Base-by-base conservation (phyloP, 2,888 invertebrate genomes). In the Eupithecia vulgata region DNA sequence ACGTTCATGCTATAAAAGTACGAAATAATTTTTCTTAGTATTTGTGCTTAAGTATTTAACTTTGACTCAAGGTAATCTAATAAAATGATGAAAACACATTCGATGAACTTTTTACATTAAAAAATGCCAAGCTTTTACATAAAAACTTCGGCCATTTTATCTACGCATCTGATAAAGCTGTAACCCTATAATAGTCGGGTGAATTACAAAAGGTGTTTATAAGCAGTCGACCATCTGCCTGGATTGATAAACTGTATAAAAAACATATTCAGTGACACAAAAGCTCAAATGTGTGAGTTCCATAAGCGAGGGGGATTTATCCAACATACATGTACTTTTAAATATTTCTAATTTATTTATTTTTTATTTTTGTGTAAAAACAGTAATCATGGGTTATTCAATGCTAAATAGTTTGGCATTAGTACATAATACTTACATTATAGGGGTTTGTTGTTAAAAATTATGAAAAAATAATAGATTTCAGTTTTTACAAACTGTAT, bases 201-300 rank as follows among this genome's bases (percentile, higher is more conserved):
- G 89, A 86, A 87, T 91, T 91, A 89, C 85, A 89, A 91, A 92
- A 91, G 90, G 91, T 93, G 91, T 92, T 90, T 92, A 92, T 91
- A 91, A 84, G 87, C 84, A 78, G 61, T 25, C 72, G 88, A 86
- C 91, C 94, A 94, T 94, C 94, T 94, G 94, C 90, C 89, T 87
- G 85, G 86, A 91, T 92, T 93, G 92, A 92, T 93, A 91, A 90
- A 93, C 89, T 88, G 89, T 90, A 89, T 93, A 93, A 94, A 94
- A 93, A 93, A 89, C 87, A 81, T 84, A 83, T 82, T 84, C 82
- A 83, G 59, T 67, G 65, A 85, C 84, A 88, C 86, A 87, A 88
- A 82, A 77, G 72, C 81, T 82, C 81, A 80, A 81, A 84, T 85
- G 87, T 88, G 86, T 83, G 83, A 75, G 79, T 80, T 71, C 74